Conservation (phyloP, 2,113 vertebrate species). For the Hydropotes inermis region DNA sequence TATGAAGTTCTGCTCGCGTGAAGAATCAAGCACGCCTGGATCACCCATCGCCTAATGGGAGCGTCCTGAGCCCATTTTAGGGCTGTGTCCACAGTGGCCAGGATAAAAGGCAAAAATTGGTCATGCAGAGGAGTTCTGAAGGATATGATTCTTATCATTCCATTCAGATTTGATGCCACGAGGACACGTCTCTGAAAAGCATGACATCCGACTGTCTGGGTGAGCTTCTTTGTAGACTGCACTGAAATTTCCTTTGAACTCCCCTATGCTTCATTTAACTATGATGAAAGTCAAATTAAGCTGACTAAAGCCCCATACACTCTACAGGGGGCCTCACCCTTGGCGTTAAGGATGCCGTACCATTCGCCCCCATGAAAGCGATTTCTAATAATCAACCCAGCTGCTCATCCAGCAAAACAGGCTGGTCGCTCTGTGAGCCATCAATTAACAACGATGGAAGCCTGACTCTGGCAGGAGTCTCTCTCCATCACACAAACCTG, state of each 20-base stretch:
- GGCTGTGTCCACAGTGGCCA: neutral
- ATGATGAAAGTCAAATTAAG: conserved; percentile 38
- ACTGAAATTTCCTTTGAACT: conserved; percentile 28
- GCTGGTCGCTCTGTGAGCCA: neutral
- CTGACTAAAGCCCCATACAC: neutral
- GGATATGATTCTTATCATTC: neutral
- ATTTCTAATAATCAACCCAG: neutral
- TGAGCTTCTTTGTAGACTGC: neutral
- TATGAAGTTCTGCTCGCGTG: neutral
- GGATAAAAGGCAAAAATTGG: neutral
- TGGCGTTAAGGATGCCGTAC: neutral
- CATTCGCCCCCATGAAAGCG: neutral
- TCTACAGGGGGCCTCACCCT: neutral
- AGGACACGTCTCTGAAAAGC: neutral
- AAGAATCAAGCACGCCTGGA: neutral
- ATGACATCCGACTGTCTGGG: neutral
- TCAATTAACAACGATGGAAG: neutral
- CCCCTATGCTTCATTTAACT: neutral
- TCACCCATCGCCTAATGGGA: neutral
- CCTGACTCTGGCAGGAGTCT: neutral
- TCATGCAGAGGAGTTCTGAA: neutral
- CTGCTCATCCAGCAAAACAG: neutral
- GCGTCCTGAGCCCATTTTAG: neutral
- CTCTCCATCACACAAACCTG: neutral
- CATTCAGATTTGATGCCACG: neutral